These are phyloP conservation scores for Arctopsyche grandis DNA, from an alignment of 1,140 invertebrate species.

Conservation along the genomic window DNA sequence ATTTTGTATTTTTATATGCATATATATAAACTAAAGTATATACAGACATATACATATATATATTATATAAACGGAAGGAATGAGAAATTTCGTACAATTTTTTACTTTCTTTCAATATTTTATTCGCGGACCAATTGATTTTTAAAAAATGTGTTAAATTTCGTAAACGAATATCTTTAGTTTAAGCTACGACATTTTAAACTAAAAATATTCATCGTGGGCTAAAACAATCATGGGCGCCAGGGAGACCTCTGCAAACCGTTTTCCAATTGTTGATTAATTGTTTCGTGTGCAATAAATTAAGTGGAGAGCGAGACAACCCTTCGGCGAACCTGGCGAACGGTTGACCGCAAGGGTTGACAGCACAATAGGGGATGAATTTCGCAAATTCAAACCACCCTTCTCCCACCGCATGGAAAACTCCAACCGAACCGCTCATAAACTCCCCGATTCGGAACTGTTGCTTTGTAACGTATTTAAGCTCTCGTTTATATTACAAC, in stretches of 20 bases:
- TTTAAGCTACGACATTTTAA: background rate
- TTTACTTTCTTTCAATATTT: no score
- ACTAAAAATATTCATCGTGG: background rate
- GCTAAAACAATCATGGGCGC: background rate
- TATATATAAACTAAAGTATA: background rate
- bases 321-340: background rate
- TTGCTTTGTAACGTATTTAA: slow-evolving; percentile 4
- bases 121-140: no score
- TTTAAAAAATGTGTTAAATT: no score
- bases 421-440: background rate
- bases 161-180: no score
- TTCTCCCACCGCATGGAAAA: background rate
- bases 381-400: background rate
- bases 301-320: slow-evolving; percentile 3
- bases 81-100: no score
- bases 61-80: no score
- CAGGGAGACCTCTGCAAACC: background rate
- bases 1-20: background rate
- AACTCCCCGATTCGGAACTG: background rate
- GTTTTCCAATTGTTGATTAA: slow-evolving; percentile 24
- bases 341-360: slow-evolving; percentile 21
- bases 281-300: slow-evolving; percentile 21
- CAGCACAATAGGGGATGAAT: slow-evolving; percentile 24
- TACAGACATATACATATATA: background rate
- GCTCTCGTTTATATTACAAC: background rate